A percentile compares a stretch with the other conserved stretches of the same genome.
These are phyloP conservation scores for Aporrectodea caliginosa DNA, from an alignment of 1,140 invertebrate species.

Conservation along the genomic window DNA sequence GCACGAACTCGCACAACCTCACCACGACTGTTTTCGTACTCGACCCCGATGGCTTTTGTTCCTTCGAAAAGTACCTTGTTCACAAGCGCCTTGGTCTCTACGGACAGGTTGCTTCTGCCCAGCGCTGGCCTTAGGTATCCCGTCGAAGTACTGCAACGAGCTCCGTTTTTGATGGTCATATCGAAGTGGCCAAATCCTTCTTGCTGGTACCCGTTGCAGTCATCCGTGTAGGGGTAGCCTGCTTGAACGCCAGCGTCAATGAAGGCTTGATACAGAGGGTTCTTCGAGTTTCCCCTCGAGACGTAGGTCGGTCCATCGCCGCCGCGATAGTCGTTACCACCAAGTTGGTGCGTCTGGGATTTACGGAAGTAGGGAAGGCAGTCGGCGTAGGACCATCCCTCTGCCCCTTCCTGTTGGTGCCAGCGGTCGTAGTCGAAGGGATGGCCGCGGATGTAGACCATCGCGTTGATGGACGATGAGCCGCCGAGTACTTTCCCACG, in stretches of 20 bases:
- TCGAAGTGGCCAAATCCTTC: slow-evolving; percentile 70
- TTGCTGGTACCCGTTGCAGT: slow-evolving; percentile 77
- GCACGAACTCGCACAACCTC: slow-evolving; percentile 65
- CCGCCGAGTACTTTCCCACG: slow-evolving; percentile 65
- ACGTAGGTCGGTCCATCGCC: slow-evolving; percentile 56
- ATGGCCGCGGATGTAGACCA: slow-evolving; percentile 93
- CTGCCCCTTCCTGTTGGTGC: slow-evolving; percentile 81
- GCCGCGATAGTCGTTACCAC: slow-evolving; percentile 56
- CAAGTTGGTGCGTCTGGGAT: slow-evolving; percentile 53
- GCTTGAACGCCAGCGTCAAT: slow-evolving; percentile 82
- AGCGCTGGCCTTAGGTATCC: slow-evolving; percentile 81
- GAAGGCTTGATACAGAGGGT: slow-evolving; percentile 65
- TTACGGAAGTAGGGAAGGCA: slow-evolving; percentile 60
- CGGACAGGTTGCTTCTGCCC: slow-evolving; percentile 72
- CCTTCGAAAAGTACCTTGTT: slow-evolving; percentile 79
- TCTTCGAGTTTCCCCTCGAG: slow-evolving; percentile 53
- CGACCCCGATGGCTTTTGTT: slow-evolving; percentile 78
- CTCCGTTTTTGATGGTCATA: slow-evolving; percentile 75
- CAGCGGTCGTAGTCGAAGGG: slow-evolving; percentile 88
- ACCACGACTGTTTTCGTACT: slow-evolving; percentile 63
- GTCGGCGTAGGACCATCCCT: slow-evolving; percentile 80
- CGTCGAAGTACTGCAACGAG: slow-evolving; percentile 85
- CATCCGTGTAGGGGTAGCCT: slow-evolving; percentile 85
- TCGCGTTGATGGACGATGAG: slow-evolving; percentile 91
- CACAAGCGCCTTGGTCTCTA: slow-evolving; percentile 78